These are phyloP conservation scores for Coregonus clupeaformis DNA, from an alignment of 2,113 vertebrate genomes.

Conservation along the genomic window DNA sequence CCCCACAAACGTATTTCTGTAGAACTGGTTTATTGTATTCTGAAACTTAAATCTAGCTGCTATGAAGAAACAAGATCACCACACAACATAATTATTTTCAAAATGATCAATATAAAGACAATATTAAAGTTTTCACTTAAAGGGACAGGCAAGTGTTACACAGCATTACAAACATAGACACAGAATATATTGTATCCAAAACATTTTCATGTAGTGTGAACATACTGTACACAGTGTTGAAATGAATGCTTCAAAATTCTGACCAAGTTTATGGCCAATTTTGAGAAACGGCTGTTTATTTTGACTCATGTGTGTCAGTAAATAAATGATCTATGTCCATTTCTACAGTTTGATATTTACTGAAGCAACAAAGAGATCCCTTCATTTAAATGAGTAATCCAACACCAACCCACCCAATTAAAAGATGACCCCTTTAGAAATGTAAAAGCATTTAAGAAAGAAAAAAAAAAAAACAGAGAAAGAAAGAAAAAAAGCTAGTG, in stretches of 20 bases:
- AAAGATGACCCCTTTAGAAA: background rate
- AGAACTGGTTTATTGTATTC: too few species aligned
- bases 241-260: background rate
- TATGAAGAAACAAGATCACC: background rate
- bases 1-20: too few species aligned
- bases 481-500: background rate
- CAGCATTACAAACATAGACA: constrained; percentile 21
- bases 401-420: background rate
- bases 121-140: constrained; percentile 55
- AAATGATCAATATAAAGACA: constrained; percentile 71
- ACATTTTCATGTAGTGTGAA: background rate
- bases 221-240: background rate
- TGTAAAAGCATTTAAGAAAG: constrained; percentile 47
- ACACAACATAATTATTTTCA: constrained; percentile 38
- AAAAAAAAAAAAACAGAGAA: constrained; percentile 19
- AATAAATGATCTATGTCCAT: too few species aligned
- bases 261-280: background rate
- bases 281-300: constrained; percentile 1
- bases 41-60: too few species aligned
- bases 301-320: background rate
- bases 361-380: constrained; percentile 19
- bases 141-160: constrained; percentile 57
- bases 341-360: constrained; percentile 1
- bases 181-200: background rate
- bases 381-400: background rate